phyloP scores from a whole-genome alignment of 2,888 invertebrate species.

The Liposcelis brunnea region DNA sequence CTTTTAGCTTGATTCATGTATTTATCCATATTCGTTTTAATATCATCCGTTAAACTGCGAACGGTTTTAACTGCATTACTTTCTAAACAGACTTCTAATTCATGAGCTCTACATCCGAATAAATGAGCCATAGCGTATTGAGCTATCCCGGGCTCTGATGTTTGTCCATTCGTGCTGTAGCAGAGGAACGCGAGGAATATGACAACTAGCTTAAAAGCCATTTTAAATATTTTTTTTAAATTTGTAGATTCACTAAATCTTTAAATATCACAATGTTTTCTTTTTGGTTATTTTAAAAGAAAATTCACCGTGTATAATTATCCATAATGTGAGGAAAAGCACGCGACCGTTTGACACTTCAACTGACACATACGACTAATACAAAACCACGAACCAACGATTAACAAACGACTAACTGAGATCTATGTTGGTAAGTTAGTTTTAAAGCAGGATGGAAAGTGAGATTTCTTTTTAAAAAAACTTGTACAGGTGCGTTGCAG shows the following conservation, averaged over 20 bases:
- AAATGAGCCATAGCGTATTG: not conserved
- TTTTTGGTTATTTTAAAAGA: too few relatives aligned
- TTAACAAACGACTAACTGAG: not conserved
- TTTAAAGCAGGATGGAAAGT: slow-evolving; percentile 2
- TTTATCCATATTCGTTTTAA: not conserved
- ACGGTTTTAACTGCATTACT: not conserved
- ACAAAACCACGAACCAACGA: not conserved
- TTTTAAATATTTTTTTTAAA: too few relatives aligned
- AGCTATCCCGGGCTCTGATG: not conserved
- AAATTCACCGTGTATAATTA: too few relatives aligned
- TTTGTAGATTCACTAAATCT: too few relatives aligned
- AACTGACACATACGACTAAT: not conserved
- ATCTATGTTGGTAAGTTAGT: not conserved
- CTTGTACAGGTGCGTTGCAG: too few relatives aligned
- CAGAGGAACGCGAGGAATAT: too few relatives aligned
- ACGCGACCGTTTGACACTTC: too few relatives aligned
- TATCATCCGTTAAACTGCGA: not conserved
- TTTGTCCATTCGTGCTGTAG: too few relatives aligned
- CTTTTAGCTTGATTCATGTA: not conserved
- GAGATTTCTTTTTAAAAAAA: not conserved
- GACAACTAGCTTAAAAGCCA: too few relatives aligned
- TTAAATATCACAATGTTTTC: too few relatives aligned
- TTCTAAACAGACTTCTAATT: not conserved
- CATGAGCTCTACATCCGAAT: not conserved
- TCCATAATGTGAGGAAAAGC: too few relatives aligned